phyloP scores from a whole-genome alignment of 1,140 invertebrate genomes.

The Dolichoris vasculosae region DNA sequence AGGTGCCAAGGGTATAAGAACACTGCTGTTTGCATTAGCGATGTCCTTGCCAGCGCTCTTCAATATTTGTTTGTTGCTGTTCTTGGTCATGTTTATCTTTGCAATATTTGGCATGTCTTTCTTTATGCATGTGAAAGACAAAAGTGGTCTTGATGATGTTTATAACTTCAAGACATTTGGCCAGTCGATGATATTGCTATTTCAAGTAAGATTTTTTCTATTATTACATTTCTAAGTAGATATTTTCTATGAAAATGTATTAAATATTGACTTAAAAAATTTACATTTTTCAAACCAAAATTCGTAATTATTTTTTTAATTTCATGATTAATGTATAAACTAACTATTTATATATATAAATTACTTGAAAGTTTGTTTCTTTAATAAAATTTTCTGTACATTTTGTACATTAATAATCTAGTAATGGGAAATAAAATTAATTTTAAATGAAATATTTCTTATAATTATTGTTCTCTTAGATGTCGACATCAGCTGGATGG shows the following conservation, averaged over 20 bases:
- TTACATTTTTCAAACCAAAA: too few species aligned
- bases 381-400: too few species aligned
- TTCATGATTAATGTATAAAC: too few species aligned
- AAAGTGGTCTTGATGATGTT: conserved; percentile 94
- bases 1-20: conserved; percentile 97
- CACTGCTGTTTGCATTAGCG: conserved; percentile 95
- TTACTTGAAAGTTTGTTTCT: too few species aligned
- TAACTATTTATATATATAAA: too few species aligned
- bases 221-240: not conserved
- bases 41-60: conserved; percentile 98
- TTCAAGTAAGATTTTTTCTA: conserved; percentile 81
- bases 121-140: conserved; percentile 97
- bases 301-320: too few species aligned
- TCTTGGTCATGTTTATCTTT: conserved; percentile 99
- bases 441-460: too few species aligned
- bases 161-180: conserved; percentile 99
- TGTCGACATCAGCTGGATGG: conserved; percentile 99
- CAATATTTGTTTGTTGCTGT: conserved; percentile 98
- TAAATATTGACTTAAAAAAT: too few species aligned
- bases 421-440: too few species aligned
- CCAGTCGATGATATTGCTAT: conserved; percentile 97
- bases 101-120: conserved; percentile 99
- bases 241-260: too few species aligned
- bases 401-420: too few species aligned
- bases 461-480: conserved; percentile 76